These are phyloP conservation scores for Danaus chrysippus DNA, from an alignment of 2,888 invertebrate species.

Conservation along the genomic window DNA sequence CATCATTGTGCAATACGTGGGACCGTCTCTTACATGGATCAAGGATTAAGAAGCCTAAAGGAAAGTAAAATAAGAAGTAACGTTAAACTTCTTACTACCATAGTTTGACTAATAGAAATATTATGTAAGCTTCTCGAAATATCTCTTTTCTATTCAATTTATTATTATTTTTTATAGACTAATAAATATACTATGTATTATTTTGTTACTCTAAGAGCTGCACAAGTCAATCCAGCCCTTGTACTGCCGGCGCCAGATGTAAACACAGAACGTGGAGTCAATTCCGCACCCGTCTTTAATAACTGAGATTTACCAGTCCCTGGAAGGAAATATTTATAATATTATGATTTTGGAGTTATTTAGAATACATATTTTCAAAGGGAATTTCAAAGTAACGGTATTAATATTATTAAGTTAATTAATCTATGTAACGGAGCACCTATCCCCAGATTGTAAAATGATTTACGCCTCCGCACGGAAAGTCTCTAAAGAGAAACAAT, in stretches of 20 bases:
- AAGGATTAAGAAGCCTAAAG: too few species aligned
- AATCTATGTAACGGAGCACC: constrained; percentile 6
- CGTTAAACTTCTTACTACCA: too few species aligned
- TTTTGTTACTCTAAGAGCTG: constrained; percentile 85
- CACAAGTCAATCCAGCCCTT: constrained; percentile 92
- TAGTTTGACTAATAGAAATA: too few species aligned
- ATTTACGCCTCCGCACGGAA: constrained; percentile 13
- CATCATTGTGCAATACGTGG: too few species aligned
- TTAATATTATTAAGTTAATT: too few species aligned
- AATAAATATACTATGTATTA: neutral
- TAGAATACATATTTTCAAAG: too few species aligned
- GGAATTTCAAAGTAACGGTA: too few species aligned
- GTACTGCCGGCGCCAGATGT: constrained; percentile 93
- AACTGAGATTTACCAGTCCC: constrained; percentile 95
- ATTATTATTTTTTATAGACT: neutral
- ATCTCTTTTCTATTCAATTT: neutral
- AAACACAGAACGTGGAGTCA: constrained; percentile 86
- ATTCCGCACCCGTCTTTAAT: constrained; percentile 81
- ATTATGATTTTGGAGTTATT: neutral
- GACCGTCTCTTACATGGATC: too few species aligned
- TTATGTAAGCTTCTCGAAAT: neutral
- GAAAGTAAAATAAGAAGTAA: too few species aligned
- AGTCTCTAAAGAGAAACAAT: constrained; percentile 15
- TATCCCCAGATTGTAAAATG: constrained; percentile 13
- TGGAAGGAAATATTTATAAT: constrained; percentile 57